A percentile compares a stretch with the other conserved stretches of the same genome.
phyloP scores from a whole-genome alignment of 2,888 invertebrate genomes.

The Lysandra coridon region DNA sequence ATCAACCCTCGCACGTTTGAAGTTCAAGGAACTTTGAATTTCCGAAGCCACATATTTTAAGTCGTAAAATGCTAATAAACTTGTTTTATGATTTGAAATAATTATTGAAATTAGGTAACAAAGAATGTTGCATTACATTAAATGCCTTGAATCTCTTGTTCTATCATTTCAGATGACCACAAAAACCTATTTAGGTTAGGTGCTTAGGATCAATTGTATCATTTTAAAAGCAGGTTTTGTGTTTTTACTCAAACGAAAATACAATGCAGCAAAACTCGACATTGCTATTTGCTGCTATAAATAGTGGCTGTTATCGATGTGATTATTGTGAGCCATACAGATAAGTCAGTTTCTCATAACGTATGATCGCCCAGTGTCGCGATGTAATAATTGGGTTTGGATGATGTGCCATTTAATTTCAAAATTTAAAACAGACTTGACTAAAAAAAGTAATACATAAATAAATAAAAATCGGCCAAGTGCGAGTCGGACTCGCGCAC shows the following conservation, averaged over 20 bases:
- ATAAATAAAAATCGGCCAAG: too few species aligned
- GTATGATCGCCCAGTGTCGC: not conserved
- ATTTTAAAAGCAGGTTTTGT: not conserved
- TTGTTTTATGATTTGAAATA: slow-evolving; percentile 15
- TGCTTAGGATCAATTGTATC: not conserved
- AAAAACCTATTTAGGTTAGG: not conserved
- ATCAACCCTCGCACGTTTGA: not conserved
- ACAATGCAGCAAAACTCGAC: not conserved
- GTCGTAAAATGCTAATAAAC: slow-evolving; percentile 26
- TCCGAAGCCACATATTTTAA: slow-evolving; percentile 18
- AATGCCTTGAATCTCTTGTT: not conserved
- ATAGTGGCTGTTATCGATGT: not conserved
- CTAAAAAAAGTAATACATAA: too few species aligned
- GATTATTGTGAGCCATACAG: slow-evolving; percentile 11
- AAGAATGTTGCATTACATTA: not conserved
- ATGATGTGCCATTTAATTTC: not conserved
- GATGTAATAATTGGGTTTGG: not conserved
- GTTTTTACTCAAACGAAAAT: not conserved
- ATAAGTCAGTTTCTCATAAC: not conserved
- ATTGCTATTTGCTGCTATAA: not conserved
- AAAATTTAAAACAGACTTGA: not conserved
- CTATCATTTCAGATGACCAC: not conserved
- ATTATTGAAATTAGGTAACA: not conserved
- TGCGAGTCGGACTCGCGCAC: too few species aligned
- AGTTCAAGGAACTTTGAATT: slow-evolving; percentile 23